Conservation (phyloP, 2,113 vertebrate genomes). For the Seriola quinqueradiata region DNA sequence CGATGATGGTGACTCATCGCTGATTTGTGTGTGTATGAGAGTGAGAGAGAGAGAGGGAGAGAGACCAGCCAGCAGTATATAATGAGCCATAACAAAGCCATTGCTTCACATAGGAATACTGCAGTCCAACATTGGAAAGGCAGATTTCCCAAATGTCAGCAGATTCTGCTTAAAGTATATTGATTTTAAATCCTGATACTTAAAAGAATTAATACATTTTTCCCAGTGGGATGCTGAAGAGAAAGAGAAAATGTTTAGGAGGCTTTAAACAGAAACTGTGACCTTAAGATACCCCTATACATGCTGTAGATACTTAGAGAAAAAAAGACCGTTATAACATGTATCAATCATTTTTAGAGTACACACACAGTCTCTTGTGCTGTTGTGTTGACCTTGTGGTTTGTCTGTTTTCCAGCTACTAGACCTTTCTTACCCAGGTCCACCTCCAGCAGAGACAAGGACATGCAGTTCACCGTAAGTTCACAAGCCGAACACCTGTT, state of each 20-base stretch:
- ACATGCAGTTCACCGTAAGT: conserved; percentile 77
- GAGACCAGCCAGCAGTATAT: conserved; percentile 67
- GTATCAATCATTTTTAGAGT: neutral
- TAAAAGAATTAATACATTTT: too few relatives aligned
- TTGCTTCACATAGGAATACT: conserved; percentile 53
- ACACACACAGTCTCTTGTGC: neutral
- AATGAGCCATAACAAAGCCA: conserved; percentile 72
- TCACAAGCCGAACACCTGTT: conserved; percentile 24
- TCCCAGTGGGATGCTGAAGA: conserved; percentile 1
- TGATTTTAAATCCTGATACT: conserved; percentile 33
- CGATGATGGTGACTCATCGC: conserved; percentile 82
- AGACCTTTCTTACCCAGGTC: conserved; percentile 49
- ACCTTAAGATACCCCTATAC: neutral
- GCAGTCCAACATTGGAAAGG: conserved; percentile 54
- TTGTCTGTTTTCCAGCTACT: conserved; percentile 67
- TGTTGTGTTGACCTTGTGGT: conserved; percentile 39
- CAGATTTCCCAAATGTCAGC: conserved; percentile 55
- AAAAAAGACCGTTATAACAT: neutral
- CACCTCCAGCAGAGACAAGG: conserved; percentile 74
- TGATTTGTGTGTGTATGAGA: conserved; percentile 72
- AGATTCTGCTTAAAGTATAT: conserved; percentile 49
- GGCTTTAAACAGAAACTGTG: neutral
- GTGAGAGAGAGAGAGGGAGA: conserved; percentile 53
- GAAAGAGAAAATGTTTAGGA: neutral
- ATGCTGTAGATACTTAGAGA: neutral